Evolutionary conservation across 2,888 invertebrate species (phyloP), one percentile per base, ranked within the genome.

Genomic region (Limnephilus rhombicus): DNA sequence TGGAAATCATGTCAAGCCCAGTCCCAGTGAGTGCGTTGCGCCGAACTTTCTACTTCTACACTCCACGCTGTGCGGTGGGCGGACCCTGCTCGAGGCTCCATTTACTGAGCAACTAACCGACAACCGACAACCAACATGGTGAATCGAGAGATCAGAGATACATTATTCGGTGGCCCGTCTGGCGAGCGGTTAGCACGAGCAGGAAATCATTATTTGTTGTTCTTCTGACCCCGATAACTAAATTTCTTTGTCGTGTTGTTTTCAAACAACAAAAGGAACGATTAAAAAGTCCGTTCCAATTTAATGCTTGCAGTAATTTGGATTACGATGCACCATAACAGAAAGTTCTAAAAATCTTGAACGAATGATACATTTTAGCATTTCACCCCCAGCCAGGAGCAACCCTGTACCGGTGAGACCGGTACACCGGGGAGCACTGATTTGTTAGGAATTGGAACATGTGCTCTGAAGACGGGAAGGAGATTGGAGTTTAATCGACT

Each of bases 21-120:
- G 41, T 86, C 49, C 80, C 68, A 86, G 41, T 86, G 11, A 80
- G 91, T 80, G 85, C 85, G 80, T 85, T 85, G 91, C n/a, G 45
- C 91, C 91, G 81, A 86, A 91, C 91, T 91, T 91, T 91, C 91
- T 91, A 91, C 86, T 91, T 91, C 91, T 91, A 91, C 86, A 90
- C 90, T 24, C 86, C 86, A 87, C 91, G 34, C 49, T n/a, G 88
- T 18, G 88, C 18, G 41, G 88, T 89, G 88, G 88, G 88, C 88
- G 88, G 68, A 68, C 12, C 88, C 34, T 18, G 88, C 37, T 80
- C 88, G 88, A 37, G 80, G 12, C 88, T 80, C 86, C 31, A 2
- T 31, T 31, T 31, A n/a, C 86, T 2, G 15, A 53, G 29, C 87
- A 53, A 31, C 68, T 3, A 41, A 41, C 37, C 37, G 37, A 3